Evolutionary conservation across 2,888 invertebrate species (phyloP).

Genomic region (Tridacna gigas): DNA sequence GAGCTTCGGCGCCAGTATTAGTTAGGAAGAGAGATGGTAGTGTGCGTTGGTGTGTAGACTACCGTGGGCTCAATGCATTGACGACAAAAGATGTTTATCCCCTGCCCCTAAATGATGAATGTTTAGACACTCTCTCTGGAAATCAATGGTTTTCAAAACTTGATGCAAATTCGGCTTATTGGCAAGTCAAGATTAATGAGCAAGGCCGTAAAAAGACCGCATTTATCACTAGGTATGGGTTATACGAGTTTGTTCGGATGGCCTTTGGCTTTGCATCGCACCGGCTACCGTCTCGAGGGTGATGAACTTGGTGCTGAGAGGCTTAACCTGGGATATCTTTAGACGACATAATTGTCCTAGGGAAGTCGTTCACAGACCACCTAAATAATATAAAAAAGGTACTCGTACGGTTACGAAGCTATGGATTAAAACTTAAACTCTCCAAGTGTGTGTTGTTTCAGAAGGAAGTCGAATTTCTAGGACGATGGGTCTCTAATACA

Average conservation of each 20-base stretch:
- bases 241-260: constrained; percentile 62
- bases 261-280: constrained; percentile 60
- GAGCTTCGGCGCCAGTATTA: no score
- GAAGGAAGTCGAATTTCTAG: constrained; percentile 51
- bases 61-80: no score
- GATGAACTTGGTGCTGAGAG: no score
- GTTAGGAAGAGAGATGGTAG: no score
- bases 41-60: no score
- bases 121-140: constrained; percentile 53
- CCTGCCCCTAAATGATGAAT: constrained; percentile 47
- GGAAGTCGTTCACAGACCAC: constrained; percentile 22
- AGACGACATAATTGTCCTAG: constrained; percentile 47
- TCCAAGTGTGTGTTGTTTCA: constrained; percentile 60
- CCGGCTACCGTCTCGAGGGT: no score
- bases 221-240: no score
- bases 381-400: no score
- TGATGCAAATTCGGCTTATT: no score
- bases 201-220: no score
- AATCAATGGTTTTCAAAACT: no score
- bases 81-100: constrained; percentile 58
- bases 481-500: constrained; percentile 26
- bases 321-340: constrained; percentile 42
- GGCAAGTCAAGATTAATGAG: no score
- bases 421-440: constrained; percentile 53
- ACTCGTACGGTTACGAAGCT: constrained; percentile 42